A percentile compares a stretch with the other conserved stretches of the same genome.
Evolutionary conservation across 1,140 invertebrate genomes (phyloP).

Genomic region (Penaeus vannamei): DNA sequence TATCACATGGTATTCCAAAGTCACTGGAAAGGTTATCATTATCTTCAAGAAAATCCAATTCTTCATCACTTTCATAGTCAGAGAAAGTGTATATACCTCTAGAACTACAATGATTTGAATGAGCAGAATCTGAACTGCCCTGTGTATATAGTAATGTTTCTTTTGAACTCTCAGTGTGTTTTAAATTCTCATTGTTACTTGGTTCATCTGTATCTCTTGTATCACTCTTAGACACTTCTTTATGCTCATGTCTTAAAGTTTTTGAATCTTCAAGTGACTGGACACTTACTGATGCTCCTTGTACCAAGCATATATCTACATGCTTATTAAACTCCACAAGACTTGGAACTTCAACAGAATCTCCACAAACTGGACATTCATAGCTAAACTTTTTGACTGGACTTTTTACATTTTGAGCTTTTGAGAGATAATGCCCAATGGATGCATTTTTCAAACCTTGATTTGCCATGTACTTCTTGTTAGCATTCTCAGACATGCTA

Average conservation of each 20-base stretch:
- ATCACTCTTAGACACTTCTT: not conserved
- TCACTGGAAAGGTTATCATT: not conserved
- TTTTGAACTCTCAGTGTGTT: no score
- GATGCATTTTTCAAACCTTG: not conserved
- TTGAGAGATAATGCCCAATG: constrained; percentile 36
- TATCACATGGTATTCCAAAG: not conserved
- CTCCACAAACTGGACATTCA: constrained; percentile 60
- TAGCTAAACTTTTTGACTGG: not conserved
- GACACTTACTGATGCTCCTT: not conserved
- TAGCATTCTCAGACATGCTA: not conserved
- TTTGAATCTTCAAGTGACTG: no score
- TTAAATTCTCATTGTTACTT: no score
- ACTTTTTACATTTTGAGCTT: constrained; percentile 8
- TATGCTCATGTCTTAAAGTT: no score
- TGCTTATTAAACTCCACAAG: constrained; percentile 54
- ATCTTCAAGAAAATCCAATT: not conserved
- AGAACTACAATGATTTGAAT: no score
- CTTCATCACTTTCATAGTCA: no score
- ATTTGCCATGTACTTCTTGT: not conserved
- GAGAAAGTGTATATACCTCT: no score
- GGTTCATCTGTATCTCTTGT: no score
- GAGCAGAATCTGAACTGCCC: no score
- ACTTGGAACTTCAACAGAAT: constrained; percentile 27
- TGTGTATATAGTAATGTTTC: no score
- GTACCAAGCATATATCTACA: constrained; percentile 48